Evolutionary conservation across 2,797 vertebrate genomes (phyloP).

Genomic region (Diplodus sargus): DNA sequence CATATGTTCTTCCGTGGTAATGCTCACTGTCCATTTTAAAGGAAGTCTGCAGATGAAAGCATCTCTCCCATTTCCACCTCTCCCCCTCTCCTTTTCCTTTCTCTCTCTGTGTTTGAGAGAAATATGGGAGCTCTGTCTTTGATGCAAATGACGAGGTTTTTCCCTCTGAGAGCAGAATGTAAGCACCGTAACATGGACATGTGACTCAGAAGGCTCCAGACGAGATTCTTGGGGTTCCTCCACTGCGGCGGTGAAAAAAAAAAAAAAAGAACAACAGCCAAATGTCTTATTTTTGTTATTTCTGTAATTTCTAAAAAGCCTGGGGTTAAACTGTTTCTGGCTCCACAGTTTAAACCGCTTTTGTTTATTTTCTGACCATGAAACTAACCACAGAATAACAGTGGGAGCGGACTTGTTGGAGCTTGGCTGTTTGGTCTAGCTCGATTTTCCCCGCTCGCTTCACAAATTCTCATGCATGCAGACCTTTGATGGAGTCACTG

Average conservation of each 20-base stretch:
- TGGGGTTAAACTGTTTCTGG: constrained; percentile 84
- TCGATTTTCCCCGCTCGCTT: constrained; percentile 81
- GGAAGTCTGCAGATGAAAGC: constrained; percentile 87
- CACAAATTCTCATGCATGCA: constrained; percentile 83
- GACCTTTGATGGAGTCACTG: constrained; percentile 81
- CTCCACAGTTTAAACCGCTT: constrained; percentile 82
- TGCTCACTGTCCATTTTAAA: constrained; percentile 83
- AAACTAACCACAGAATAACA: constrained; percentile 87
- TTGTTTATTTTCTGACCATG: constrained; percentile 89
- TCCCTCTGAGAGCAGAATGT: constrained; percentile 73
- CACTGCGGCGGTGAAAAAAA: constrained; percentile 59
- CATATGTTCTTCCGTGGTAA: constrained; percentile 77
- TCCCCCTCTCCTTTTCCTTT: constrained; percentile 51
- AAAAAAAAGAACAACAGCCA: constrained; percentile 77
- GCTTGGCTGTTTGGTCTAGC: constrained; percentile 86
- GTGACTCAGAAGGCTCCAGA: constrained; percentile 86
- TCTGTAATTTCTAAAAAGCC: constrained; percentile 84
- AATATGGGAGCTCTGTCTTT: constrained; percentile 81
- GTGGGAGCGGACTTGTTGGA: constrained; percentile 81
- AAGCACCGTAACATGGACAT: constrained; percentile 77
- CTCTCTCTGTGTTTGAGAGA: constrained; percentile 63
- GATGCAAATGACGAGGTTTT: constrained; percentile 82
- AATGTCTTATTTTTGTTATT: constrained; percentile 85
- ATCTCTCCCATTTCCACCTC: constrained; percentile 78
- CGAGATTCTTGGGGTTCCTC: constrained; percentile 85